These are phyloP conservation scores for Noctua janthina DNA, from an alignment of 2,888 invertebrate species.

Conservation along the genomic window DNA sequence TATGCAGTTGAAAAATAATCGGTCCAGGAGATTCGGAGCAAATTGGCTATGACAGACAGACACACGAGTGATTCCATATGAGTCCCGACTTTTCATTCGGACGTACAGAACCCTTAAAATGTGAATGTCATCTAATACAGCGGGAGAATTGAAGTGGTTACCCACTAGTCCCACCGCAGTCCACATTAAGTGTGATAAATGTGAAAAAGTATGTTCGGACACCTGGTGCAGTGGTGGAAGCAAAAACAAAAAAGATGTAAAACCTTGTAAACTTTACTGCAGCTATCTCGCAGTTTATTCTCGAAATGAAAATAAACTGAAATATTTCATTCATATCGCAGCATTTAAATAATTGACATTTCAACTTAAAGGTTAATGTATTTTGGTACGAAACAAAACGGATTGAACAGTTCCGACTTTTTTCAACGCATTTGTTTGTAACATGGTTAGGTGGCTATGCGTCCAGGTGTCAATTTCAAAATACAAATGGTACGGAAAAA, in stretches of 20 bases:
- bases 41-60: neutral
- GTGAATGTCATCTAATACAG: conserved; percentile 37
- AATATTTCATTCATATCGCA: conserved; percentile 11
- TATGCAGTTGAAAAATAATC: neutral
- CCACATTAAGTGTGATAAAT: conserved; percentile 52
- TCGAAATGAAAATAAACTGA: neutral
- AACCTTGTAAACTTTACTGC: conserved; percentile 17
- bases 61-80: neutral
- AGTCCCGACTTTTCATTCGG: neutral
- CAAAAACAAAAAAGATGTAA: neutral
- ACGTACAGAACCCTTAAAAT: neutral
- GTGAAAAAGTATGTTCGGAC: conserved; percentile 36
- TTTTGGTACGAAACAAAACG: conserved; percentile 20
- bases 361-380: conserved; percentile 15
- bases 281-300: neutral
- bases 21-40: neutral
- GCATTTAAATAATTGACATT: conserved; percentile 34
- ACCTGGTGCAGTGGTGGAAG: neutral
- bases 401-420: neutral
- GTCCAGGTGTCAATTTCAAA: neutral
- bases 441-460: neutral
- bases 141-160: conserved; percentile 34
- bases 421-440: neutral
- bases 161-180: neutral
- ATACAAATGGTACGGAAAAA: neutral